Evolutionary conservation across 1,140 invertebrate genomes (phyloP), one percentile per base, ranked within the genome.

Genomic region (Musca domestica): DNA sequence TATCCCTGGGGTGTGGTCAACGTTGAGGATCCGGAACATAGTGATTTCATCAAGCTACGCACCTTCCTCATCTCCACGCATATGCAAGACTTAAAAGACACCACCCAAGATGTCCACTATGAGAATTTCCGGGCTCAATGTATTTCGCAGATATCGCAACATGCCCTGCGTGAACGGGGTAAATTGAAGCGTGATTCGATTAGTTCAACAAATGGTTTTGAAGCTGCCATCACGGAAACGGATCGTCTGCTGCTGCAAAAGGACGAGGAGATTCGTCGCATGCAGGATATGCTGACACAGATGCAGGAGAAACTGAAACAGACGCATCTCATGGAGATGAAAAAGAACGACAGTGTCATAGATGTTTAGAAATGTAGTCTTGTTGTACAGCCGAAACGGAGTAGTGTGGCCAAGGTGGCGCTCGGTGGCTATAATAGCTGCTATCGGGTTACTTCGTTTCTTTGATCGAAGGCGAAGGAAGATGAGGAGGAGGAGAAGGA

Each of bases 1-100:
- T 99, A 99, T 84, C 96, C 96, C 0, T 99, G 97, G 97, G 98
- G 98, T 17, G 91, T 97, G 47, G 96, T 99, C 2, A 96, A 99
- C 87, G 96, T 99, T 69, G 97, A 99, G 83, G 98, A 99, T 83
- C 91, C 96, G 6, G 91, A 93, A 71, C 96, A 99, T 83, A 98
- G 96, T 76, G 98, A 99, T 83, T 99, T 99, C 83, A 91, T 95
- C 30, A 96, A 98, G 80, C 84, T 99, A 54, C 87, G 96, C 70
- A 98, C 96, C 70, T 98, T 99, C 91, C 84, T 99, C 49, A 98
- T 99, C 75, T 94, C 93, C 10, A 95, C 94, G 41, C 94, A 97
- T 81, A 94, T 98, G 92, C 94, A 97, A 79, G 95, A 98, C 83
- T 83, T 98, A 61, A 96, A 97, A 82, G 69, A 70, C 20, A 70